Evolutionary conservation across 1,140 invertebrate species (phyloP).

Genomic region (Cylas formicarius): DNA sequence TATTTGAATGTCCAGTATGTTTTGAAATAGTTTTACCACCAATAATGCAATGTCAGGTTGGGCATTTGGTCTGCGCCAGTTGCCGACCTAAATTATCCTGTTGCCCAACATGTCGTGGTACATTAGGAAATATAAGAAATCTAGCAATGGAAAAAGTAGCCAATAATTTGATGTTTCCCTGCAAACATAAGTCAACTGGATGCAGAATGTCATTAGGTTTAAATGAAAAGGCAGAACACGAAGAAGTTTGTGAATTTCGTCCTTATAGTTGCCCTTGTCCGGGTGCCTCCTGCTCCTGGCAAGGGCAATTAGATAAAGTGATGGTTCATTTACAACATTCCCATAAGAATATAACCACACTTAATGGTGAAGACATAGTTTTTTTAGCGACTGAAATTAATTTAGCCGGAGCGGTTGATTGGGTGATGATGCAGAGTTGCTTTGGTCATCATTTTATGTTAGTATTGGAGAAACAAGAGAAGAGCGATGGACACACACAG

Average conservation of each 20-base stretch:
- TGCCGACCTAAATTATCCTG: conserved; percentile 94
- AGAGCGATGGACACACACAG: conserved; percentile 94
- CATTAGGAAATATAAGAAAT: conserved; percentile 94
- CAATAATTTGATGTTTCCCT: conserved; percentile 95
- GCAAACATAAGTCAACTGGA: conserved; percentile 96
- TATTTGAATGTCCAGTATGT: conserved; percentile 99
- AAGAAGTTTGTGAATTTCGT: conserved; percentile 96
- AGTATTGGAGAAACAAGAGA: conserved; percentile 98
- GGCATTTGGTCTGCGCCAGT: conserved; percentile 85
- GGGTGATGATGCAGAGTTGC: conserved; percentile 99
- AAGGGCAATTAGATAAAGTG: conserved; percentile 50
- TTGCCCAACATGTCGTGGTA: conserved; percentile 96
- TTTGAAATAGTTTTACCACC: conserved; percentile 99
- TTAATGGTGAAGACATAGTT: conserved; percentile 97
- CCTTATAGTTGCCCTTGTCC: conserved; percentile 98
- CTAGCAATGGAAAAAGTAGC: conserved; percentile 99
- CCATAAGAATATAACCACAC: conserved; percentile 98
- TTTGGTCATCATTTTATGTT: conserved; percentile 99
- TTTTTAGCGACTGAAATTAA: conserved; percentile 99
- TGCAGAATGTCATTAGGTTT: conserved; percentile 89
- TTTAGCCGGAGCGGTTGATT: conserved; percentile 97
- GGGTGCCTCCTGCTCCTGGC: conserved; percentile 98
- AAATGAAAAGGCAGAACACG: conserved; percentile 96
- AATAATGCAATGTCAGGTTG: conserved; percentile 82
- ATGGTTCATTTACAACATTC: conserved; percentile 97